phyloP scores from a whole-genome alignment of 1,140 invertebrate species.

The Cyclina sinensis region DNA sequence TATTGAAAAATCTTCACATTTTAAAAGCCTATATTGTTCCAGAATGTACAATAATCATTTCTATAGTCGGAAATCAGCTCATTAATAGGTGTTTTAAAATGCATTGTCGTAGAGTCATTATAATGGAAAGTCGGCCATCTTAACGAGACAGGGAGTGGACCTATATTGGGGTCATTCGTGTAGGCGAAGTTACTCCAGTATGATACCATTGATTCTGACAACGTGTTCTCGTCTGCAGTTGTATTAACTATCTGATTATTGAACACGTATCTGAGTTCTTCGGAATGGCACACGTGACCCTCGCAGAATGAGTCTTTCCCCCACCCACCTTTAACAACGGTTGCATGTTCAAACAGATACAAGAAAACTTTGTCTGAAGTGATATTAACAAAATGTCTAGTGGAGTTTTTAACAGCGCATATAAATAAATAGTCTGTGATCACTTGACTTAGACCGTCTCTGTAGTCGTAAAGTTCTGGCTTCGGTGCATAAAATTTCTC shows the following conservation, averaged over 20 bases:
- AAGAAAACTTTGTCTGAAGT: conserved; percentile 65
- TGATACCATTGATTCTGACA: conserved; percentile 73
- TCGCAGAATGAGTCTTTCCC: conserved; percentile 77
- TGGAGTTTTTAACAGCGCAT: conserved; percentile 68
- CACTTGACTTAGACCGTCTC: conserved; percentile 58
- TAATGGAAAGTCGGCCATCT: conserved; percentile 72
- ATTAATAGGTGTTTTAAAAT: conserved; percentile 73
- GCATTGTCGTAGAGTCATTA: conserved; percentile 58
- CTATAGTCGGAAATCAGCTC: conserved; percentile 67
- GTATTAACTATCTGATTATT: conserved; percentile 67
- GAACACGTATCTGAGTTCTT: conserved; percentile 81
- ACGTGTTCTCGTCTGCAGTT: conserved; percentile 73
- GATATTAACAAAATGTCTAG: conserved; percentile 51
- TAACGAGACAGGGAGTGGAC: not conserved
- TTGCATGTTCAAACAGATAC: conserved; percentile 80
- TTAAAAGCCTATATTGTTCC: conserved; percentile 76
- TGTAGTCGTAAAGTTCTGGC: conserved; percentile 59
- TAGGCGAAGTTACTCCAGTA: conserved; percentile 84
- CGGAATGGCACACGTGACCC: conserved; percentile 80
- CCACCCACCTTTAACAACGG: conserved; percentile 76
- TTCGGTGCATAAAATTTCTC: conserved; percentile 68
- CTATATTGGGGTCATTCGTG: conserved; percentile 75
- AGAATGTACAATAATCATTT: conserved; percentile 76
- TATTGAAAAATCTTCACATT: too few species aligned
- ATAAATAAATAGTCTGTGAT: conserved; percentile 73